These are phyloP conservation scores for Drosophila neoperkinsi DNA, from an alignment of 2,888 invertebrate genomes.

Conservation along the genomic window DNA sequence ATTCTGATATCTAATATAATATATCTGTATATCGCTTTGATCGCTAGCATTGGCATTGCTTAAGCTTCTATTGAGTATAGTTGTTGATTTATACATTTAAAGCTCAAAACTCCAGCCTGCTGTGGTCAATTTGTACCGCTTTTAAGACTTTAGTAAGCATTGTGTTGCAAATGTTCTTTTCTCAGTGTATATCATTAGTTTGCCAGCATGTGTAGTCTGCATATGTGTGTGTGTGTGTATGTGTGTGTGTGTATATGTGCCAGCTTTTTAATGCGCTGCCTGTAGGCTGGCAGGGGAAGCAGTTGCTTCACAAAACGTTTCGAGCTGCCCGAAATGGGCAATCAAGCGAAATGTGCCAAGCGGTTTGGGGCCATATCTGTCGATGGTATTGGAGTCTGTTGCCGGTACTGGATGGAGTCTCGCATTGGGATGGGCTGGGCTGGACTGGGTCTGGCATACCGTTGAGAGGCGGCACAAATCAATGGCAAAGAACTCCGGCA, in stretches of 20 bases:
- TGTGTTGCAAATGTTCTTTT: not conserved
- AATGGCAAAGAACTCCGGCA: slow-evolving; percentile 61
- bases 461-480: slow-evolving; percentile 58
- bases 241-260: slow-evolving; percentile 16
- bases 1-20: not conserved
- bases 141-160: not conserved
- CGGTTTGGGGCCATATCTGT: slow-evolving; percentile 53
- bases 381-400: slow-evolving; percentile 13
- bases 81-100: not conserved
- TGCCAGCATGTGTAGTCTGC: slow-evolving; percentile 19
- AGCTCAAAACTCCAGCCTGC: not conserved
- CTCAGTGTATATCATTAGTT: slow-evolving; percentile 19
- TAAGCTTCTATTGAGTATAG: not conserved
- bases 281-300: slow-evolving; percentile 40
- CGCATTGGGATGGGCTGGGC: slow-evolving; percentile 3
- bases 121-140: not conserved
- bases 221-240: slow-evolving; percentile 8
- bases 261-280: slow-evolving; percentile 57
- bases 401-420: slow-evolving; percentile 2
- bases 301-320: slow-evolving; percentile 43
- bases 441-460: slow-evolving; percentile 12
- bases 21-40: not conserved
- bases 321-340: slow-evolving; percentile 68
- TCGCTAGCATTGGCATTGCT: not conserved
- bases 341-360: slow-evolving; percentile 72